Percentiles rank a stretch among this genome's conserved stretches.
These are phyloP conservation scores for Phyllotreta cruciferae DNA, from an alignment of 2,888 invertebrate genomes.

Conservation along the genomic window DNA sequence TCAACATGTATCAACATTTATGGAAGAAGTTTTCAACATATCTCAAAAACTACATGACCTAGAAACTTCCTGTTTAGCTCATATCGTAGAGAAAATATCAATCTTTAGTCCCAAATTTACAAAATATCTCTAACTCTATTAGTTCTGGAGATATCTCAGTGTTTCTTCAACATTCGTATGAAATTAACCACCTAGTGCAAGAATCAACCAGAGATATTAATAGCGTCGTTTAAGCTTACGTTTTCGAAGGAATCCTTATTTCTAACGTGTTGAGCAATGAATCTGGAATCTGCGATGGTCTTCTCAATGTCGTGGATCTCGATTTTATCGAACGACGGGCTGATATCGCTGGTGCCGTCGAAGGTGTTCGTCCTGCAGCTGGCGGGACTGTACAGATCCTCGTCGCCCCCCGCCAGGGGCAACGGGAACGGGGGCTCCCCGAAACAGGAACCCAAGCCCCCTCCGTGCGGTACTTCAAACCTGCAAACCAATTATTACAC, in stretches of 20 bases:
- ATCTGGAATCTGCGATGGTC: slow-evolving; percentile 89
- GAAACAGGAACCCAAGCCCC: slow-evolving; percentile 69
- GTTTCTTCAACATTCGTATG: too few species aligned
- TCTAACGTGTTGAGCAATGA: slow-evolving; percentile 94
- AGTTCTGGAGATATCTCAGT: too few species aligned
- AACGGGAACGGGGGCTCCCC: slow-evolving; percentile 73
- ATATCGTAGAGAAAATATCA: too few species aligned
- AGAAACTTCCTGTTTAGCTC: too few species aligned
- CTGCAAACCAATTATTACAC: slow-evolving; percentile 44
- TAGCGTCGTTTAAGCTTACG: slow-evolving; percentile 70
- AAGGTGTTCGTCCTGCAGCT: slow-evolving; percentile 61
- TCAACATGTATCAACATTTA: too few species aligned
- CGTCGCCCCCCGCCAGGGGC: slow-evolving; percentile 79
- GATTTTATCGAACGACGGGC: slow-evolving; percentile 84
- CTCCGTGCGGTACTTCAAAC: slow-evolving; percentile 72
- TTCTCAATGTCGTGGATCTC: slow-evolving; percentile 87
- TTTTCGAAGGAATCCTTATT: slow-evolving; percentile 95
- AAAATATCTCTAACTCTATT: too few species aligned
- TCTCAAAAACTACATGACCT: too few species aligned
- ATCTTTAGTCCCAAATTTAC: too few species aligned
- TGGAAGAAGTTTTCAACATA: too few species aligned
- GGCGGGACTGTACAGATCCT: slow-evolving; percentile 80
- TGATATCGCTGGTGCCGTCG: slow-evolving; percentile 69
- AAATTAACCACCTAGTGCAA: too few species aligned
- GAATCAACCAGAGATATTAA: too few species aligned